These are phyloP conservation scores for Climacteris rufus DNA, from an alignment of 2,113 vertebrate species.

Conservation along the genomic window DNA sequence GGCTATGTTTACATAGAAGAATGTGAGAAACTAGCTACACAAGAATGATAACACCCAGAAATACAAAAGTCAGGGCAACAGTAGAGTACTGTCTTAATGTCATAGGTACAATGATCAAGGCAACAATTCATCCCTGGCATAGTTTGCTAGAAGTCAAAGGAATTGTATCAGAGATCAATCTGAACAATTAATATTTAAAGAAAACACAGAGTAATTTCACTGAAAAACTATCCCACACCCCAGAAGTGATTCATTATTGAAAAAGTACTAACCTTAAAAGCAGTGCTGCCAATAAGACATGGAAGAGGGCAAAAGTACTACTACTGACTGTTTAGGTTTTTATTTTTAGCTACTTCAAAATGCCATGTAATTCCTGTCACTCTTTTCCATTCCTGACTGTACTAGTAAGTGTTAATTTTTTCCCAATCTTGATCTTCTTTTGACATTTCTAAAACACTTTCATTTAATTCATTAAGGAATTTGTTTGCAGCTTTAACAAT, in stretches of 20 bases:
- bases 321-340: neutral
- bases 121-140: neutral
- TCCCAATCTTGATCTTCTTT: neutral
- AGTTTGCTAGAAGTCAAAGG: neutral
- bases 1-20: too few relatives aligned
- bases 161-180: neutral
- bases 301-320: neutral
- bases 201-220: neutral
- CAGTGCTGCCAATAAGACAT: neutral
- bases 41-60: too few relatives aligned
- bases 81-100: neutral
- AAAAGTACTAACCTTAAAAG: neutral
- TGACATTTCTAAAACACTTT: neutral
- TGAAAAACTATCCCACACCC: neutral
- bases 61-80: too few relatives aligned
- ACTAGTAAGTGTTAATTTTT: neutral
- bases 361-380: neutral
- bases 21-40: too few relatives aligned
- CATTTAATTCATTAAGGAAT: neutral
- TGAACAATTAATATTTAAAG: neutral
- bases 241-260: neutral
- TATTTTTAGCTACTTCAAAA: slow-evolving; percentile 20
- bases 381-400: neutral
- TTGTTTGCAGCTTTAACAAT: neutral
- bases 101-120: neutral